A percentile compares a stretch with the other conserved stretches of the same genome.
These are phyloP conservation scores for Ethmia dodecea DNA, from an alignment of 2,888 invertebrate species.

Conservation along the genomic window DNA sequence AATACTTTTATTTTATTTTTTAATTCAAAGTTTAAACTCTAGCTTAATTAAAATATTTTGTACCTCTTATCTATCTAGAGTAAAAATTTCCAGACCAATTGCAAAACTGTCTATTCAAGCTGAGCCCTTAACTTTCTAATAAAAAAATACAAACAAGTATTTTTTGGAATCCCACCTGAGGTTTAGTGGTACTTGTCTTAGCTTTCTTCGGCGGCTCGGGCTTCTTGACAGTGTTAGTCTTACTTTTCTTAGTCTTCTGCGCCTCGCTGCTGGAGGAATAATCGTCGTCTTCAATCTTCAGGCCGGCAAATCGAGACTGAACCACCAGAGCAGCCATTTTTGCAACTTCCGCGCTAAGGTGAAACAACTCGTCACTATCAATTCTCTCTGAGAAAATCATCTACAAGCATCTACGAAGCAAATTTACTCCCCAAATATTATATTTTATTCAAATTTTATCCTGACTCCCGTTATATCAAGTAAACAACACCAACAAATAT, in stretches of 20 bases:
- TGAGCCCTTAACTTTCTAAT: too few species aligned
- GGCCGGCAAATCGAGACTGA: slow-evolving; percentile 85
- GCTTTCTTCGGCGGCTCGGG: slow-evolving; percentile 51
- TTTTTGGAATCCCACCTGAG: too few species aligned
- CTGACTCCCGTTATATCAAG: neutral
- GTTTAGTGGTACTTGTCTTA: slow-evolving; percentile 38
- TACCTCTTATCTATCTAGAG: too few species aligned
- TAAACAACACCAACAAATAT: neutral
- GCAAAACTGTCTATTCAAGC: too few species aligned
- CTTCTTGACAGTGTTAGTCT: slow-evolving; percentile 44
- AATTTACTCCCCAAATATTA: neutral
- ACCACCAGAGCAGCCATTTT: slow-evolving; percentile 81
- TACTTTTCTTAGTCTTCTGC: slow-evolving; percentile 61
- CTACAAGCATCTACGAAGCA: neutral
- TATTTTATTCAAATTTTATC: neutral
- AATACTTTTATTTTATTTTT: too few species aligned
- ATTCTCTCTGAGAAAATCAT: neutral
- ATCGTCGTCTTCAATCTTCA: slow-evolving; percentile 86
- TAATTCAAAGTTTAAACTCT: too few species aligned
- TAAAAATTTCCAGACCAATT: too few species aligned
- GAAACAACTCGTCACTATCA: neutral
- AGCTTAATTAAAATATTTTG: too few species aligned
- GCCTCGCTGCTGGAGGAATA: slow-evolving; percentile 39
- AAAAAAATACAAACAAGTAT: too few species aligned
- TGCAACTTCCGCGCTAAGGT: slow-evolving; percentile 2